A percentile compares a stretch with the other conserved stretches of the same genome.
Conservation (phyloP, 2,888 invertebrate genomes). For the Hemicrepidius hirtus region DNA sequence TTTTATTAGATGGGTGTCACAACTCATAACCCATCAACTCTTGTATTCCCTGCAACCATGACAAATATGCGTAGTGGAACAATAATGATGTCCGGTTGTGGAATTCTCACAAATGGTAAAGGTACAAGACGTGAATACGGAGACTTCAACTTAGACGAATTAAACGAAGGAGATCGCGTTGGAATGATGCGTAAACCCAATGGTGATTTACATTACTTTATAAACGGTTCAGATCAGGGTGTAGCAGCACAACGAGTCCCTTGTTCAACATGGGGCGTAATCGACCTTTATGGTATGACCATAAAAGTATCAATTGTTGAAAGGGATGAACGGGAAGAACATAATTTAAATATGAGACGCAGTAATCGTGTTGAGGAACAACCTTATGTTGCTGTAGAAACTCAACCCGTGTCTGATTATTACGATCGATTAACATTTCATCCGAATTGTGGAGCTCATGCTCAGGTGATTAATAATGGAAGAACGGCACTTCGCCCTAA, state of each 20-base stretch:
- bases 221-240: conserved; percentile 95
- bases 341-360: conserved; percentile 82
- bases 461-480: conserved; percentile 89
- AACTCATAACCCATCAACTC: conserved; percentile 90
- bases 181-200: conserved; percentile 91
- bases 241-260: conserved; percentile 90
- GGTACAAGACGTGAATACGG: conserved; percentile 95
- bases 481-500: conserved; percentile 94
- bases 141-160: conserved; percentile 93
- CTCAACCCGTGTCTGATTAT: conserved; percentile 71
- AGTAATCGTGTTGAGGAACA: conserved; percentile 76
- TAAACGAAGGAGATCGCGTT: conserved; percentile 93
- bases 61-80: conserved; percentile 95
- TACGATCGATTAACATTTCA: conserved; percentile 90
- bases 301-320: conserved; percentile 92
- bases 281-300: conserved; percentile 96
- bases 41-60: conserved; percentile 97
- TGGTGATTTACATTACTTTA: conserved; percentile 93
- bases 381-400: conserved; percentile 65
- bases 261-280: conserved; percentile 91
- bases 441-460: conserved; percentile 93
- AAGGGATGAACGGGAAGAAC: conserved; percentile 85
- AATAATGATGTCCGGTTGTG: conserved; percentile 98
- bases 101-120: conserved; percentile 96
- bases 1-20: conserved; percentile 88